Base-by-base conservation (phyloP, 2,113 vertebrate species). In the Gasterosteus nipponicus region DNA sequence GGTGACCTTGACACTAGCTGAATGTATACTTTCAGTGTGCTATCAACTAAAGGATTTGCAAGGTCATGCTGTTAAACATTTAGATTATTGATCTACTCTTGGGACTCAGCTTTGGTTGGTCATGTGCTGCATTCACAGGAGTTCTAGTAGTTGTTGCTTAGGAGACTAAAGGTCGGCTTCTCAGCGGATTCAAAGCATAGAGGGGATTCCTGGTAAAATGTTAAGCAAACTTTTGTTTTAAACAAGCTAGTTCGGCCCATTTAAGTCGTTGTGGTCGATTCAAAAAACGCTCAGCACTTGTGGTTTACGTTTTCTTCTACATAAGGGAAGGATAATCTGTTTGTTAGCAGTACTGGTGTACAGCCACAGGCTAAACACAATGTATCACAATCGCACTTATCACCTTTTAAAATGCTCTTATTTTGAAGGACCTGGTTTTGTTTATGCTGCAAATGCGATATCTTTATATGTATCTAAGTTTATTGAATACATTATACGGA, bases 1-100 rank as follows among this genome's bases (percentile, higher is more conserved):
- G 63, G 62, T 67, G 22, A 78, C 42, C 22, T 59, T 35, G 77
- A 83, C 84, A 84, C 56, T 29, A 73, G 77, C 86, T 69, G 88
- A 90, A 89, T 92, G 88, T 91, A 87, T 86, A 53, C 71, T 82
- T 64, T 69, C 47, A 69, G 75, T 72, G 77, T 18, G 66, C 77
- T 71, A 64, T 60, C 56, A 61, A 68, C 54, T 75, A 75, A 81
- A 68, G 78, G 81, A 75, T 73, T 79, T 76, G 61, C 66, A 78
- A 62, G 63, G 29, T 57, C n/a, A 49, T 18, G 46, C n/a, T 35
- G 46, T 58, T 67, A 26, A 51, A 58, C 73, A 68, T 62, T 42
- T 81, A 84, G 39, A 47, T 14, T 6, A 4, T 41, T 47, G 61
- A 64, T 26, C 41, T n/a, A 7, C 58, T 82, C 26, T 64, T 54